Conservation (phyloP, 2,113 vertebrate genomes). For the Entosphenus tridentatus region DNA sequence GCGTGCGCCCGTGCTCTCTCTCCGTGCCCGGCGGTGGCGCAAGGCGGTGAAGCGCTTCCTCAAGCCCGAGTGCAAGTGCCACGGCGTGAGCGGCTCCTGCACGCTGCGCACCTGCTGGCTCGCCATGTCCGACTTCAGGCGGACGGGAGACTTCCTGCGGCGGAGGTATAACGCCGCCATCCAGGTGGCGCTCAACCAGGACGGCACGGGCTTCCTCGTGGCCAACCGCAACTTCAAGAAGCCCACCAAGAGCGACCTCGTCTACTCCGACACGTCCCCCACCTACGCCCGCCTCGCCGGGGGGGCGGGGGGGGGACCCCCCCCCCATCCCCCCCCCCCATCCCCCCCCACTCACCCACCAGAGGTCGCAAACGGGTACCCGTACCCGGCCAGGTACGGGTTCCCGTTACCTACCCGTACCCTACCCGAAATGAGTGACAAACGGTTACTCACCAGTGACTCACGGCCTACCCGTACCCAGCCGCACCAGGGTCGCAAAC, state of each 20-base stretch:
- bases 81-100: slow-evolving; percentile 83
- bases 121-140: slow-evolving; percentile 80
- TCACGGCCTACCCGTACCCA: no score
- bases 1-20: background rate
- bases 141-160: slow-evolving; percentile 70
- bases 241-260: slow-evolving; percentile 76
- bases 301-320: no score
- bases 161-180: slow-evolving; percentile 83
- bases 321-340: no score
- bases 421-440: no score
- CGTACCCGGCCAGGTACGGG: no score
- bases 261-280: slow-evolving; percentile 96
- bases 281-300: no score
- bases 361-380: no score
- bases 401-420: no score
- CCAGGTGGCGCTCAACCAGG: slow-evolving; percentile 86
- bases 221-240: slow-evolving; percentile 80
- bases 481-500: no score
- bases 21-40: slow-evolving; percentile 8
- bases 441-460: no score
- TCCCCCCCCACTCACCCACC: no score
- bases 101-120: slow-evolving; percentile 86
- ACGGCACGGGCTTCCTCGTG: slow-evolving; percentile 68
- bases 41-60: slow-evolving; percentile 87
- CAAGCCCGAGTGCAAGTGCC: slow-evolving; percentile 93